These are phyloP conservation scores for Liparis tanakae DNA, from an alignment of 2,797 vertebrate genomes.

Conservation along the genomic window DNA sequence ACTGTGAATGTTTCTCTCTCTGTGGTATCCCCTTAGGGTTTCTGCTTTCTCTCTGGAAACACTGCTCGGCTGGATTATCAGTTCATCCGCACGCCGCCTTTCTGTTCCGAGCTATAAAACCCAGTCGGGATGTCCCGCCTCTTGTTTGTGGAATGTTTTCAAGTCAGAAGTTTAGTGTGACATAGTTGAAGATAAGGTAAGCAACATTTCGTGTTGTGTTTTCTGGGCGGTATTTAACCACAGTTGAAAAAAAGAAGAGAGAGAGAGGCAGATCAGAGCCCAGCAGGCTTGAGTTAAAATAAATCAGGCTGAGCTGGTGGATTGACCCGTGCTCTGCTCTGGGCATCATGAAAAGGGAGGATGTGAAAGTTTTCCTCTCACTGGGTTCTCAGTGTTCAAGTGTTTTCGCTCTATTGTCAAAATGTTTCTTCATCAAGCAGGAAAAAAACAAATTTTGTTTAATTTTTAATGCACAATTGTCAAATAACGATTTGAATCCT, in stretches of 20 bases:
- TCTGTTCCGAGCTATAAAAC: constrained; percentile 73
- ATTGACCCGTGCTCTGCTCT: constrained; percentile 63
- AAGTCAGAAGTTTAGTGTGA: constrained; percentile 64
- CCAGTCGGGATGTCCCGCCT: constrained; percentile 63
- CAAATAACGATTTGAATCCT: neutral
- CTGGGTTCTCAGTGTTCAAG: constrained; percentile 40
- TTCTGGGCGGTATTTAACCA: constrained; percentile 21
- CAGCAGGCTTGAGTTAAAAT: constrained; percentile 68
- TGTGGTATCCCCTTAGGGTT: constrained; percentile 81
- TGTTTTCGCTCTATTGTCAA: constrained; percentile 41
- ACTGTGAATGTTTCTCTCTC: constrained; percentile 80
- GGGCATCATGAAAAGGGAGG: constrained; percentile 57
- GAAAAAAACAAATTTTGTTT: neutral
- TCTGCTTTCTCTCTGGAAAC: constrained; percentile 76
- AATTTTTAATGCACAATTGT: neutral
- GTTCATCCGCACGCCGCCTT: constrained; percentile 71
- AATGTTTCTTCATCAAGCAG: constrained; percentile 28
- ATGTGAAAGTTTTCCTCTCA: constrained; percentile 59
- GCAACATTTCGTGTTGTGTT: constrained; percentile 15
- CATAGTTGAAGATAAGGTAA: constrained; percentile 51
- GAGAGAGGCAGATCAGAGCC: constrained; percentile 53
- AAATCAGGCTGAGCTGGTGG: constrained; percentile 65
- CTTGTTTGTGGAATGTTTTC: constrained; percentile 53
- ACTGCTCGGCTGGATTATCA: constrained; percentile 71
- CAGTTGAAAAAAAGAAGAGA: constrained; percentile 2